These are phyloP conservation scores for Odocoileus virginianus DNA, from an alignment of 2,113 vertebrate species.

Conservation along the genomic window DNA sequence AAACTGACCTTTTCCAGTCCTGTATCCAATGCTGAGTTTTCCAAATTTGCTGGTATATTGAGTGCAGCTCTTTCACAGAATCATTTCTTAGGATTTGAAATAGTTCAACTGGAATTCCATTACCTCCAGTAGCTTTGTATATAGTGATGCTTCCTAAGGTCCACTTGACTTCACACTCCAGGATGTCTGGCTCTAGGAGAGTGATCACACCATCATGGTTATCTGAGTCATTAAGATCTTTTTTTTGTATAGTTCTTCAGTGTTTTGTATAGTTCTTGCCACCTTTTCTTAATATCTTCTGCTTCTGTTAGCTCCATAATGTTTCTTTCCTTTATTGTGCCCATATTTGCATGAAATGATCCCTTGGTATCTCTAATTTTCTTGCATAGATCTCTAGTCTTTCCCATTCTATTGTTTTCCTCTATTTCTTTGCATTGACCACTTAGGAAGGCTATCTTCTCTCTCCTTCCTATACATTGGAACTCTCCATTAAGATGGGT, in stretches of 20 bases:
- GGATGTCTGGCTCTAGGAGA: neutral
- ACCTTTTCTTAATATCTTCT: neutral
- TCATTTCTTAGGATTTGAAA: neutral
- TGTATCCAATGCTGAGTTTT: neutral
- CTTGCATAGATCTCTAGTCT: no score
- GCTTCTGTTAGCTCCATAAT: neutral
- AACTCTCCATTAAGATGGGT: neutral
- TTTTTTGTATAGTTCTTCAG: neutral
- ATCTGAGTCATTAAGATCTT: neutral
- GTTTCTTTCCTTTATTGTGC: neutral
- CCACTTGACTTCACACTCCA: neutral
- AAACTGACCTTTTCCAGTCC: neutral
- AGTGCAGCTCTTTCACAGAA: neutral
- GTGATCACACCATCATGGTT: neutral
- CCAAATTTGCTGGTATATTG: neutral
- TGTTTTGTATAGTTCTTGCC: neutral
- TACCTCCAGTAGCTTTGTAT: neutral
- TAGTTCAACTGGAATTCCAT: neutral
- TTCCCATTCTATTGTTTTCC: no score
- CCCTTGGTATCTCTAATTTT: neutral
- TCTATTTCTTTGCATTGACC: no score
- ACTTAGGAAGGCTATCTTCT: neutral
- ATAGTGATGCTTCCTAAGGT: neutral
- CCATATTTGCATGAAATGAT: neutral
- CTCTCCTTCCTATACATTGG: neutral